Percentiles rank a stretch among this genome's conserved stretches.
phyloP scores from a whole-genome alignment of 2,113 vertebrate genomes.

The Vombatus ursinus region DNA sequence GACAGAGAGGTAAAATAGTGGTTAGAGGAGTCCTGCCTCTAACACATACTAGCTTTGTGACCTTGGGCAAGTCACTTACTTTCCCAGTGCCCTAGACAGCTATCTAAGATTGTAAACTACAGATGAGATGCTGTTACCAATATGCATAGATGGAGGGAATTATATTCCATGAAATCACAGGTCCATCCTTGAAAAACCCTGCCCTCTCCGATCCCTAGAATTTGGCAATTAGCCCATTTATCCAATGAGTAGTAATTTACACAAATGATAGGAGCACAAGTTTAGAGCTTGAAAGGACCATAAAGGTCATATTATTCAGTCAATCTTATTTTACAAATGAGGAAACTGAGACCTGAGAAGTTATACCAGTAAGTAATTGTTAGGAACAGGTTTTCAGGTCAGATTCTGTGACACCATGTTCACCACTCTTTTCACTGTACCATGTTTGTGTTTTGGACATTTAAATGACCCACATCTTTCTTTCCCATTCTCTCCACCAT shows the following conservation, averaged over 20 bases:
- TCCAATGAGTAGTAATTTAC: not conserved
- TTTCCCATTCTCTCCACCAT: not conserved
- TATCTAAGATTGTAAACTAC: not conserved
- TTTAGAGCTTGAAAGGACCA: not conserved
- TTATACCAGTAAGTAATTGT: not conserved
- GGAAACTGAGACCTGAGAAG: not conserved
- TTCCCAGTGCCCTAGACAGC: not conserved
- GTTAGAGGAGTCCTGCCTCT: not conserved
- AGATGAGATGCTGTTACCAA: not conserved
- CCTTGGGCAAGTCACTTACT: not conserved
- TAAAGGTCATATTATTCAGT: not conserved
- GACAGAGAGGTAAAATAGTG: not conserved
- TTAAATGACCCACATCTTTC: not conserved
- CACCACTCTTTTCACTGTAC: not conserved
- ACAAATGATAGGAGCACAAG: not conserved
- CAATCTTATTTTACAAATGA: not conserved
- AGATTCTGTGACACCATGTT: not conserved
- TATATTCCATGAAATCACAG: not conserved
- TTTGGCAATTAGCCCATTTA: not conserved
- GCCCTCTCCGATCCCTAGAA: not conserved
- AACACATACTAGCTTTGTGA: not conserved
- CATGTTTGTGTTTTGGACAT: not conserved
- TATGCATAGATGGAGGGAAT: not conserved
- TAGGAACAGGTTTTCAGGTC: not conserved
- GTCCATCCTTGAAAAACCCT: not conserved